Evolutionary conservation across 2,797 vertebrate genomes (phyloP).

Genomic region (Tolypeutes matacus): DNA sequence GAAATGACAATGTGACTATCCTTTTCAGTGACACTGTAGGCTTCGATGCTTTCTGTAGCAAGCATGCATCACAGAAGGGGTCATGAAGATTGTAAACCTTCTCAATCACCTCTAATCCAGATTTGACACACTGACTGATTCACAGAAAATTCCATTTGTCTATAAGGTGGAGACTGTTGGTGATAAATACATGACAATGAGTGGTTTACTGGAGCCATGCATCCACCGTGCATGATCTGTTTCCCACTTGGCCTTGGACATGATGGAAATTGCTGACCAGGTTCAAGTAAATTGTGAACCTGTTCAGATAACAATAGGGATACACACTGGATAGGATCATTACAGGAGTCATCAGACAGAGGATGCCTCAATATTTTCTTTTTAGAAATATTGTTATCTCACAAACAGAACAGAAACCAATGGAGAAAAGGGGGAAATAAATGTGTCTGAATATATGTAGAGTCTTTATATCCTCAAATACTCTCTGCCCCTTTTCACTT

Average conservation of each 20-base stretch:
- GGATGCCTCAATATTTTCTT: constrained; percentile 99
- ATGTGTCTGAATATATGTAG: constrained; percentile 98
- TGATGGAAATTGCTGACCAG: constrained; percentile 99
- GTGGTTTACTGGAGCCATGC: constrained; percentile 97
- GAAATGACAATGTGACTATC: constrained; percentile 98
- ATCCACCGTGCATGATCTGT: constrained; percentile 98
- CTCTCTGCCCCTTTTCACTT: no score
- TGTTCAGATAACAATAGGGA: constrained; percentile 99
- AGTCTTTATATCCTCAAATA: constrained; percentile 74
- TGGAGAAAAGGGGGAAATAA: constrained; percentile 97
- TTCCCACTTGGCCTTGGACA: constrained; percentile 97
- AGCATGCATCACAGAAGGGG: constrained; percentile 99
- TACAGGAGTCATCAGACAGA: constrained; percentile 98
- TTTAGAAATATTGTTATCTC: constrained; percentile 99
- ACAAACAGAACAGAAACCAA: constrained; percentile 99
- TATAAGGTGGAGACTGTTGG: constrained; percentile 99
- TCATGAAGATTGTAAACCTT: constrained; percentile 99
- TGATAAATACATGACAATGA: constrained; percentile 99
- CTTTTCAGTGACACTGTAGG: constrained; percentile 99
- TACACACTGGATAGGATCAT: constrained; percentile 98
- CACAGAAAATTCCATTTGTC: constrained; percentile 97
- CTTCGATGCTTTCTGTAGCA: constrained; percentile 98
- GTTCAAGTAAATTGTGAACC: constrained; percentile 97
- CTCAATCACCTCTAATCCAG: constrained; percentile 98
- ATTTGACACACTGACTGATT: constrained; percentile 98